Evolutionary conservation across 2,888 invertebrate species (phyloP).

Genomic region (Leucoptera coffeella): DNA sequence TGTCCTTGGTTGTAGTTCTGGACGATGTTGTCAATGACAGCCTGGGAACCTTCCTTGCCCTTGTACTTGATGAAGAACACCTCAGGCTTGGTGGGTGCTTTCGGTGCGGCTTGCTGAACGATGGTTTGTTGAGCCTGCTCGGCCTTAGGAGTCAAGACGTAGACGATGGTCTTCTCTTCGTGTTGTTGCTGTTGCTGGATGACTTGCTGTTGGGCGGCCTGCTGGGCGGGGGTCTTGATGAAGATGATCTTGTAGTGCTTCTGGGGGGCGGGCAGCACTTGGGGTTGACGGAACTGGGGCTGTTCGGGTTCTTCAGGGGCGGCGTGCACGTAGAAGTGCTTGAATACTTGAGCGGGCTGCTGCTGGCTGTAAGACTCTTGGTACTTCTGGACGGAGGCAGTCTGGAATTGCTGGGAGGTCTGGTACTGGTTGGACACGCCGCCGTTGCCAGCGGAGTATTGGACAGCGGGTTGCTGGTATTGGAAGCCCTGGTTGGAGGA

Average conservation of each 20-base stretch:
- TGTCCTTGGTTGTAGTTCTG: conserved; percentile 24
- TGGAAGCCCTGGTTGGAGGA: not conserved
- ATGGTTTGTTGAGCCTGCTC: conserved; percentile 62
- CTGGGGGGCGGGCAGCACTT: conserved; percentile 57
- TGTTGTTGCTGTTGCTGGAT: conserved; percentile 62
- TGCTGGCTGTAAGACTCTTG: conserved; percentile 63
- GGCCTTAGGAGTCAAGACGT: conserved; percentile 71
- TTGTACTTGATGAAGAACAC: conserved; percentile 76
- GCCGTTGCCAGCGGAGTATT: conserved; percentile 2
- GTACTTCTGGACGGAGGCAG: conserved; percentile 12
- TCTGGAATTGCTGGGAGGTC: conserved; percentile 1
- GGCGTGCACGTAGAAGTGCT: conserved; percentile 41
- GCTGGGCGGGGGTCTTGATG: conserved; percentile 66
- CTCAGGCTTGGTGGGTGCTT: conserved; percentile 68
- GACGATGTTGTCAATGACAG: conserved; percentile 38
- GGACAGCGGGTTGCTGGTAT: conserved; percentile 8
- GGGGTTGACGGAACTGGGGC: conserved; percentile 51
- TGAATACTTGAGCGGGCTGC: conserved; percentile 65
- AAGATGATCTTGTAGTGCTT: conserved; percentile 78
- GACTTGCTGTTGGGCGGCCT: conserved; percentile 58
- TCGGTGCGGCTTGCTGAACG: conserved; percentile 60
- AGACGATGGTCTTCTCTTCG: conserved; percentile 71
- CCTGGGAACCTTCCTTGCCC: conserved; percentile 51
- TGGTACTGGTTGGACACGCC: conserved; percentile 2
- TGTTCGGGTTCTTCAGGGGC: conserved; percentile 45